phyloP scores from a whole-genome alignment of 53 echinoderm and acorn worm genomes.

The Echinometra lucunter region DNA sequence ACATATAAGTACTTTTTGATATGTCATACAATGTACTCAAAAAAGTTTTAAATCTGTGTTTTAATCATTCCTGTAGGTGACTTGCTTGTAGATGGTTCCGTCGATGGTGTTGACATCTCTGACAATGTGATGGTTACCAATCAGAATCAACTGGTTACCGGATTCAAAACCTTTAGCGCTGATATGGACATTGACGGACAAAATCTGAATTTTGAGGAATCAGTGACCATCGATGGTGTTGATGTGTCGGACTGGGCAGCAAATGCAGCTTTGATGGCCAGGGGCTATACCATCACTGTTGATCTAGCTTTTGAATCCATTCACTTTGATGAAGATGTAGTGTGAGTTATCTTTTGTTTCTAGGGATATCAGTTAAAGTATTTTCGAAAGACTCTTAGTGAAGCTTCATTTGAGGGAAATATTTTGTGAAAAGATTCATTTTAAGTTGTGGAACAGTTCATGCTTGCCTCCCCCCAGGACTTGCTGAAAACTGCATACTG shows the following conservation, averaged over 20 bases:
- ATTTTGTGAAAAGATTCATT: too few relatives aligned
- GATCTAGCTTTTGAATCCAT: slow-evolving; percentile 62
- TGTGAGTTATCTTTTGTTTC: slow-evolving; percentile 70
- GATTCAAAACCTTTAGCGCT: slow-evolving; percentile 81
- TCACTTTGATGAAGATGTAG: slow-evolving; percentile 66
- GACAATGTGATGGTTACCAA: slow-evolving; percentile 80
- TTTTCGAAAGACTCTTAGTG: too few relatives aligned
- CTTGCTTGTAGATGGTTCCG: slow-evolving; percentile 76
- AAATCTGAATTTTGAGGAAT: slow-evolving; percentile 70
- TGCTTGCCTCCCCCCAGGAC: too few relatives aligned
- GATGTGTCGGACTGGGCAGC: slow-evolving; percentile 75
- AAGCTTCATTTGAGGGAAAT: too few relatives aligned
- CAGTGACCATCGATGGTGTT: slow-evolving; percentile 80
- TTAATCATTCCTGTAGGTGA: slow-evolving; percentile 60
- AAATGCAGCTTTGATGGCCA: slow-evolving; percentile 47
- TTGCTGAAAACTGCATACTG: too few relatives aligned
- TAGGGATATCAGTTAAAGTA: neutral
- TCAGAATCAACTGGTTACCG: slow-evolving; percentile 75
- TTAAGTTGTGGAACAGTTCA: too few relatives aligned
- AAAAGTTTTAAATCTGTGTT: neutral
- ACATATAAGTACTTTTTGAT: too few relatives aligned
- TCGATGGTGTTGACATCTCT: slow-evolving; percentile 81
- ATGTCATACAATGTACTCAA: too few relatives aligned
- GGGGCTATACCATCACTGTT: slow-evolving; percentile 53
- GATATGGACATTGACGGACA: slow-evolving; percentile 58